These are phyloP conservation scores for Anabas testudineus DNA, from an alignment of 2,797 vertebrate species.

Conservation along the genomic window DNA sequence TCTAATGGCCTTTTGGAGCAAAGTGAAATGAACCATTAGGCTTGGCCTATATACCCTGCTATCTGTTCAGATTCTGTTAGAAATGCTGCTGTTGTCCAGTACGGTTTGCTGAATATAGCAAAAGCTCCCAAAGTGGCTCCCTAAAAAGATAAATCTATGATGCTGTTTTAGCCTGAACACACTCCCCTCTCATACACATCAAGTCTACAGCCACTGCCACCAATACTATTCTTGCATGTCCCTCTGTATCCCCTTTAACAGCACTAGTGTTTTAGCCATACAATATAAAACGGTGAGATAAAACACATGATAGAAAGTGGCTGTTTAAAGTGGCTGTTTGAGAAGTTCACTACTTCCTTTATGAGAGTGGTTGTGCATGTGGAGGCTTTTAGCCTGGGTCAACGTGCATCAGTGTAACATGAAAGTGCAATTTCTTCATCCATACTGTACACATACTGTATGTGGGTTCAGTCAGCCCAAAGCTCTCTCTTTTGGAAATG, in stretches of 20 bases:
- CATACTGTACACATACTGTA: neutral
- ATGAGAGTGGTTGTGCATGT: conserved; percentile 7
- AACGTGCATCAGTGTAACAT: conserved; percentile 12
- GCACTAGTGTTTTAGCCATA: too few relatives aligned
- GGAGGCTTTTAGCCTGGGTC: conserved; percentile 8
- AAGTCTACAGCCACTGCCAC: neutral
- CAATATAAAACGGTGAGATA: neutral
- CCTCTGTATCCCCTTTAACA: neutral
- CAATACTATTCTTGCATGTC: neutral
- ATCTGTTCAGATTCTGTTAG: conserved; percentile 34
- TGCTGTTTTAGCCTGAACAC: too few relatives aligned
- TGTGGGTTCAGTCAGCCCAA: neutral
- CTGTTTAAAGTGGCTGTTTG: too few relatives aligned
- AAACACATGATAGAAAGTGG: neutral
- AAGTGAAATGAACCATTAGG: conserved; percentile 63
- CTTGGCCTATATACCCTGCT: conserved; percentile 55
- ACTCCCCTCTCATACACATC: neutral
- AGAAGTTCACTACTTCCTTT: too few relatives aligned
- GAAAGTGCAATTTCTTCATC: conserved; percentile 1
- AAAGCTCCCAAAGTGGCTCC: too few relatives aligned
- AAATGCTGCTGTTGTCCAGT: conserved; percentile 43
- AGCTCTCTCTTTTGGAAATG: conserved; percentile 43
- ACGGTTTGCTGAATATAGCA: conserved; percentile 3
- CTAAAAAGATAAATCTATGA: too few relatives aligned
- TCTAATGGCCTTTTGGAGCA: conserved; percentile 68